These are phyloP conservation scores for Mormyrus iriodes DNA, from an alignment of 2,113 vertebrate species.

Conservation along the genomic window DNA sequence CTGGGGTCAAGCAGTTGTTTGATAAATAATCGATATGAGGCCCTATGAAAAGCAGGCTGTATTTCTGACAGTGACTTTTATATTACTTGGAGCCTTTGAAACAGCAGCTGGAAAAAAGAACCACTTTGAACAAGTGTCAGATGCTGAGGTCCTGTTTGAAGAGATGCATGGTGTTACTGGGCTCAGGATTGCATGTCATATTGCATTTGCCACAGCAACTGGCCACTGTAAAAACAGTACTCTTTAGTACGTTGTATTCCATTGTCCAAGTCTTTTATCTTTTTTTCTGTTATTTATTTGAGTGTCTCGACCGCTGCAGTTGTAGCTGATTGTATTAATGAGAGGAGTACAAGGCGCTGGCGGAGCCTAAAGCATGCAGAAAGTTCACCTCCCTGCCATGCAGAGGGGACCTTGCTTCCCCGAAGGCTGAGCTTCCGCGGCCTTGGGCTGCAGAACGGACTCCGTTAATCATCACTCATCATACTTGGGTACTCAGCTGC, in stretches of 20 bases:
- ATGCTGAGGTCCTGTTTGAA: background rate
- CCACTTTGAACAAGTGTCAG: background rate
- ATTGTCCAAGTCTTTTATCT: background rate
- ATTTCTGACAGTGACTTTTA: constrained; percentile 16
- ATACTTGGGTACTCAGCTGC: background rate
- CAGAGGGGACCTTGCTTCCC: background rate
- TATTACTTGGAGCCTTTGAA: background rate
- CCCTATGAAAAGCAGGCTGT: background rate
- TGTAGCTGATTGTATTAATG: background rate
- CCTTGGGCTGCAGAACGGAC: background rate
- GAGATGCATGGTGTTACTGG: background rate
- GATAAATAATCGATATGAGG: constrained; percentile 16
- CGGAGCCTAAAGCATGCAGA: background rate
- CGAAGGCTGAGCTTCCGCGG: background rate
- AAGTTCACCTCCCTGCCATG: background rate
- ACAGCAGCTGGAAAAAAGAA: background rate
- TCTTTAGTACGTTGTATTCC: background rate
- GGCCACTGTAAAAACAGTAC: background rate
- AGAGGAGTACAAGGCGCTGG: background rate
- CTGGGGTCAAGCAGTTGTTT: constrained; percentile 16
- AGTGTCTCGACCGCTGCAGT: background rate
- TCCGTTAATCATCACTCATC: background rate
- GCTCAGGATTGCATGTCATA: background rate
- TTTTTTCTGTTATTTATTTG: background rate
- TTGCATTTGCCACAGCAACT: background rate